Base-by-base conservation (phyloP, 1,140 invertebrate genomes). In the Thrips palmi region DNA sequence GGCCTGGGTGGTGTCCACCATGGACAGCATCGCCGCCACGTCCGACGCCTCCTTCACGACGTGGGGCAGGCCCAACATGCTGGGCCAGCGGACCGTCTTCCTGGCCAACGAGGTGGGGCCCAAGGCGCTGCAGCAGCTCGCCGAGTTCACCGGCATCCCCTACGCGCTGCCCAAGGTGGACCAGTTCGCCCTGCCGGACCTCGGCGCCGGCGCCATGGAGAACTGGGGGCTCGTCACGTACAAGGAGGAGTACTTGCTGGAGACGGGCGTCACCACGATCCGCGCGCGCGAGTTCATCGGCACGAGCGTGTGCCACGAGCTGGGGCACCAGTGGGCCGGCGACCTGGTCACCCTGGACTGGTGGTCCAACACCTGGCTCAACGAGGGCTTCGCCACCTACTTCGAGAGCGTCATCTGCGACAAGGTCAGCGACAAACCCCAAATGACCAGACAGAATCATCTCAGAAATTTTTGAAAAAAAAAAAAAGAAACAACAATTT, bases 1-100 rank as follows among this genome's bases (percentile, higher is more conserved):
- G 29, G 92, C 92, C 1, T 73, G 83, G 30, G 78, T 92, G 1
- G 75, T 97, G 4, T 91, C 91, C 18, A 87, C 96, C 57, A 96
- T 84, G 58, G 91, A 96, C 57, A 89, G 76, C 58, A 71, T 96
- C 2, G 89, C 96, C 56, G 74, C 69, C 41, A 74, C 58, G 44
- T 80, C 79, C 1, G 60, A 61, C n/a, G 80, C n/a, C n/a, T n/a
- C n/a, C n/a, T n/a, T n/a, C n/a, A n/a, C n/a, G n/a, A n/a, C n/a
- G n/a, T n/a, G n/a, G n/a, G n/a, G n/a, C n/a, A n/a, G n/a, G n/a
- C n/a, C n/a, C n/a, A n/a, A n/a, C n/a, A n/a, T n/a, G n/a, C n/a
- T n/a, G n/a, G n/a, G n/a, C n/a, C n/a, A n/a, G n/a, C n/a, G n/a
- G n/a, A n/a, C n/a, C n/a, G n/a, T n/a, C n/a, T n/a, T n/a, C n/a